phyloP scores from a whole-genome alignment of 2,113 vertebrate genomes.

The Dasyurus viverrinus region DNA sequence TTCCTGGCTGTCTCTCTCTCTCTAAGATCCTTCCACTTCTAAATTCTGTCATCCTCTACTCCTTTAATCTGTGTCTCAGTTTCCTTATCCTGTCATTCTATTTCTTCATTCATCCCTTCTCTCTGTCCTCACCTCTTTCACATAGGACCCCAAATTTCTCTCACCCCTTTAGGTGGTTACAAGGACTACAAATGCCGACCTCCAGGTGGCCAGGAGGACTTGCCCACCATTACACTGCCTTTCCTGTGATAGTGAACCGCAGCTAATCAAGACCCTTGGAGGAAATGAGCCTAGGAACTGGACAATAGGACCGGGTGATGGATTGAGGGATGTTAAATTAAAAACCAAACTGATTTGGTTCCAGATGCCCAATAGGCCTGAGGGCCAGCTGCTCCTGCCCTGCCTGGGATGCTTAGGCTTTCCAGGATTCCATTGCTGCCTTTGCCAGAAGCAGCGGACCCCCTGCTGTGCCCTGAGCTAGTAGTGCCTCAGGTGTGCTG shows the following conservation, averaged over 20 bases:
- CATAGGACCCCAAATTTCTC: not conserved
- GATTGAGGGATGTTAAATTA: not conserved
- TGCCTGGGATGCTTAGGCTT: not conserved
- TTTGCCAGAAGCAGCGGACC: conserved; percentile 45
- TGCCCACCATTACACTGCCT: too few relatives aligned
- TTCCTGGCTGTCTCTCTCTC: too few relatives aligned
- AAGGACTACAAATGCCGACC: not conserved
- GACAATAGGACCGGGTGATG: not conserved
- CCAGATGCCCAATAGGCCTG: not conserved
- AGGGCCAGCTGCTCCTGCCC: not conserved
- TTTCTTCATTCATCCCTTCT: not conserved
- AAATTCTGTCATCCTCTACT: too few relatives aligned
- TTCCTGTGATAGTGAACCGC: not conserved
- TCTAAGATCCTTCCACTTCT: too few relatives aligned
- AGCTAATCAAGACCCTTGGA: not conserved
- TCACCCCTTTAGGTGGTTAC: not conserved
- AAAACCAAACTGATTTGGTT: too few relatives aligned
- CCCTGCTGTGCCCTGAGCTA: not conserved
- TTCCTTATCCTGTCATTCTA: conserved; percentile 22
- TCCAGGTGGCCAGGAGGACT: not conserved
- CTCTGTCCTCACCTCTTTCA: not conserved
- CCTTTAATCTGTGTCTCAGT: conserved; percentile 18
- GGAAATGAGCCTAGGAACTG: not conserved
- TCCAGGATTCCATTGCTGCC: not conserved
- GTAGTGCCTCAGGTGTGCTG: conserved; percentile 25